Percentiles rank a stretch among this genome's conserved stretches.
Evolutionary conservation across 2,113 vertebrate genomes (phyloP).

Genomic region (Emydura subglobosa): DNA sequence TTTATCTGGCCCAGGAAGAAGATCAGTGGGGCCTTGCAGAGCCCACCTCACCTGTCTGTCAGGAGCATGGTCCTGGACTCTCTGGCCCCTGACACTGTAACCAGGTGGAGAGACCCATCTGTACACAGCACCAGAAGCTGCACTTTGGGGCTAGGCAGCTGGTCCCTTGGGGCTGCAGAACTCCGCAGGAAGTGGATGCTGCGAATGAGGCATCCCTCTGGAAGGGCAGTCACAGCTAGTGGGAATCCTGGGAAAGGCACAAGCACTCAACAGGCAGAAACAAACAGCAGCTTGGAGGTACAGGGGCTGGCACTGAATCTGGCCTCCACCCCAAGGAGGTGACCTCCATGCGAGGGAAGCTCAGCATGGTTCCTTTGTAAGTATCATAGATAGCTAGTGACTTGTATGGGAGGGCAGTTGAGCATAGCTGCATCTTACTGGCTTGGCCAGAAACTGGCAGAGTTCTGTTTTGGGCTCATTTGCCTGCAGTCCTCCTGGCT

Average conservation of each 20-base stretch:
- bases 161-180: conserved; percentile 1
- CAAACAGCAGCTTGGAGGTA: background rate
- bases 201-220: conserved; percentile 71
- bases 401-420: background rate
- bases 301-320: background rate
- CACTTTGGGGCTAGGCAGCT: conserved; percentile 39
- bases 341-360: background rate
- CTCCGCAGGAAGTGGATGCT: conserved; percentile 82
- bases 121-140: conserved; percentile 82
- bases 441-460: background rate
- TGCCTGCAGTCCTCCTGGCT: background rate
- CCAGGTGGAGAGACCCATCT: conserved; percentile 79
- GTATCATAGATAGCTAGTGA: background rate
- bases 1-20: background rate
- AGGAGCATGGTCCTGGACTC: conserved; percentile 63
- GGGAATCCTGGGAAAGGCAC: conserved; percentile 78
- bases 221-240: conserved; percentile 77
- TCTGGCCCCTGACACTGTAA: conserved; percentile 61
- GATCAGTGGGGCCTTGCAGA: background rate
- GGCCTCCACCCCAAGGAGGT: background rate
- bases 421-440: background rate
- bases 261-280: background rate
- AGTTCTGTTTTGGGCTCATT: background rate
- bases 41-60: conserved; percentile 77
- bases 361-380: background rate